Evolutionary conservation across 1,140 invertebrate species (phyloP), one percentile per base, ranked within the genome.

Genomic region (Portunus trituberculatus): DNA sequence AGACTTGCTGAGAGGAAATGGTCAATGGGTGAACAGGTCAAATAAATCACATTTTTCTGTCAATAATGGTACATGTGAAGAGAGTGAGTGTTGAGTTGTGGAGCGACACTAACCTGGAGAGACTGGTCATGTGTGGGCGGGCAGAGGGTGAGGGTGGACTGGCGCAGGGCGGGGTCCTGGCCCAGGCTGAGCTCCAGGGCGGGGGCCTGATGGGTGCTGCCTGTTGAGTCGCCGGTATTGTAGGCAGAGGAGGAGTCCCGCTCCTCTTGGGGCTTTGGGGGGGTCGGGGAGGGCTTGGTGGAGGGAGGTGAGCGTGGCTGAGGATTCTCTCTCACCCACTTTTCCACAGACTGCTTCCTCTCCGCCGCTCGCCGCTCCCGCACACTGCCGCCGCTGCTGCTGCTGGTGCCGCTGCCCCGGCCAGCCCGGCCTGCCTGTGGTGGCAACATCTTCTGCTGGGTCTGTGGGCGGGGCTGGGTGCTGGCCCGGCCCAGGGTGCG

Each of bases 141-240:
- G 94, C 95, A 92, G 29, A 96, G 91, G 31, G 96, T 95, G 59
- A 96, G 96, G 39, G 95, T 96, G 29, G 96, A 96, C 88, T 95
- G 94, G 52, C 94, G 94, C 67, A 96, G 92, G 16, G 82, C 83
- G 59, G 96, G 96, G 92, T 96, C 95, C 84, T 95, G 96, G 16
- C 96, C 96, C 86, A 97, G 97, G 88, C 97, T 97, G 4, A 98
- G 97, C 96, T 98, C 98, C 92, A 98, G 96, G 10, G 98, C 98
- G 6, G 98, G 82, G 28, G 94, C 76, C 29, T 88, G 93, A 67
- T 96, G 98, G 93, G 98, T 98, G 96, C 98, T 98, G 93, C 98
- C 98, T 96, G 98, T 98, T 1, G 98, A 98, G 95, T 98, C 98
- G 1, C 98, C 98, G 0, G 98, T 98, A 96, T 98, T 98, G 96